Percentiles rank a stretch among this genome's conserved stretches.
phyloP scores from a whole-genome alignment of 2,797 vertebrate species.

The Sebastes goodei region DNA sequence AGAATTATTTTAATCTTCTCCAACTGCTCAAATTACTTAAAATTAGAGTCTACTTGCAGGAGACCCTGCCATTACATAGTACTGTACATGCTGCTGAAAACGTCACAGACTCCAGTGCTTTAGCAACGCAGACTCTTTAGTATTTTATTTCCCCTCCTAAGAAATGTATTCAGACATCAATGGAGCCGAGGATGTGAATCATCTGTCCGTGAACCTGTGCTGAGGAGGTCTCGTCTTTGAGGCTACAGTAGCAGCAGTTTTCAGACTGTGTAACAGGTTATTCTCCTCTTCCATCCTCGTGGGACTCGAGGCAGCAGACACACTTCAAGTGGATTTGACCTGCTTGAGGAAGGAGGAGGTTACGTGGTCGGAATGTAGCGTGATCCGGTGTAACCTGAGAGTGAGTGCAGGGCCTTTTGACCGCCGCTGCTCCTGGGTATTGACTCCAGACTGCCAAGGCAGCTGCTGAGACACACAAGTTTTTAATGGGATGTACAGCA shows the following conservation, averaged over 20 bases:
- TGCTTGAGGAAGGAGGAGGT: slow-evolving; percentile 42
- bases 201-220: slow-evolving; percentile 3
- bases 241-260: slow-evolving; percentile 14
- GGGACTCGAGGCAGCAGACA: slow-evolving; percentile 27
- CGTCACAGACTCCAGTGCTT: neutral
- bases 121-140: neutral
- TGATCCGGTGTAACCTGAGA: slow-evolving; percentile 48
- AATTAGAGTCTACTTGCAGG: neutral
- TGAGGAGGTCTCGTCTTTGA: neutral
- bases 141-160: neutral
- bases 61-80: neutral
- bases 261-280: slow-evolving; percentile 28
- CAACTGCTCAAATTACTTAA: neutral
- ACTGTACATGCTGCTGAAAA: neutral
- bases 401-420: slow-evolving; percentile 29
- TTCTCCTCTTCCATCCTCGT: neutral
- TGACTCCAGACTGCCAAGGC: slow-evolving; percentile 43
- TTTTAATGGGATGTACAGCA: slow-evolving; percentile 44
- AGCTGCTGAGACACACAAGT: slow-evolving; percentile 50
- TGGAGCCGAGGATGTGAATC: neutral
- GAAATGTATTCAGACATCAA: neutral
- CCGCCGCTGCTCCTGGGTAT: slow-evolving; percentile 41
- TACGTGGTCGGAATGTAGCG: slow-evolving; percentile 42
- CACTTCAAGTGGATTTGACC: slow-evolving; percentile 52
- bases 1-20: neutral